Evolutionary conservation across 1,140 invertebrate genomes (phyloP), one percentile per base, ranked within the genome.

Genomic region (Pantala flavescens): DNA sequence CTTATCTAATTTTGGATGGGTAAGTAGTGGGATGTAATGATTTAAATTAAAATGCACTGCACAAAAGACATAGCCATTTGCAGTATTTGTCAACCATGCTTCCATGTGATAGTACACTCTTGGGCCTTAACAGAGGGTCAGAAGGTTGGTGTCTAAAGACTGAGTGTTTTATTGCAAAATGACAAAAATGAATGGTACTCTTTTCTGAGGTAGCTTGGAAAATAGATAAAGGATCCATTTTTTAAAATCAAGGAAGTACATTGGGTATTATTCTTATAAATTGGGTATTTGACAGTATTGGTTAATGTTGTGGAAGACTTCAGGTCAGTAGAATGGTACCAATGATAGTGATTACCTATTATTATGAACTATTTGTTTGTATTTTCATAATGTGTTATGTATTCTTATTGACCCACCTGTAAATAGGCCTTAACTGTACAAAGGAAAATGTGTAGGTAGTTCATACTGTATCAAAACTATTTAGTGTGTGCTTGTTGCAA

Each of bases 21-120:
- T 16, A 63, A 63, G 12, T 36, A 42, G 42, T 28, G 42, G 19
- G 28, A 24, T 72, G 10, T 24, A 72, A 23, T 12, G 28, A 42
- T 28, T 28, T 28, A 72, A 72, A 24, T 72, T 28, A 42, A 23
- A 42, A 0, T 72, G 71, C 42, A 42, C 42, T 72, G 71, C 42
- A 72, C 71, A 72, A 28, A 72, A n/a, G 71, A 72, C 42, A 28
- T 72, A 42, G 71, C 71, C 71, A 72, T 72, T 72, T 72, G 71
- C 71, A 72, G 71, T 72, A 72, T 72, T 72, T n/a, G 71, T 72
- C 71, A 72, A 72, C 71, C 71, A 72, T 72, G 71, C 71, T 72
- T 72, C 71, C 71, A 24, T 72, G 71, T 72, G 71, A 72, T 72
- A 72, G 71, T 24, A 24, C 23, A 72, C 42, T 72, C 42, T n/a